Evolutionary conservation across 2,888 invertebrate genomes (phyloP), one percentile per base, ranked within the genome.

Genomic region (Aspidiotus rigidus): DNA sequence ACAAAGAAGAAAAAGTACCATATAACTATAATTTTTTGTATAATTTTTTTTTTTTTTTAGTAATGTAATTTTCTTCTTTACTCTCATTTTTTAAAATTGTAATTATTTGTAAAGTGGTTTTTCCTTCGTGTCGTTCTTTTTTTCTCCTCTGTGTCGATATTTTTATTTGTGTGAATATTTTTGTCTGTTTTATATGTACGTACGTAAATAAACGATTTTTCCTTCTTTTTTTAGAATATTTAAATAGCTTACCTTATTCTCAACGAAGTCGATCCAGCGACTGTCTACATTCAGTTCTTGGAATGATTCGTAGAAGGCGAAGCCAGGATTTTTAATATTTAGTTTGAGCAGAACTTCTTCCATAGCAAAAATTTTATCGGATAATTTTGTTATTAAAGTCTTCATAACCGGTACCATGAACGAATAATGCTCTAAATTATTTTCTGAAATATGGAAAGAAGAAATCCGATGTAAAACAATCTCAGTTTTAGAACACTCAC

Each of bases 381-480:
- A 75, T 9, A 78, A 75, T 75, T 83, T 84, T 71, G 84, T 83
- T 57, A 85, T 76, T 54, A 85, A 75, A 0, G 84, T 83, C 75
- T 84, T 83, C 79, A 85, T 79, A 13, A 85, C 82, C 1, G 85
- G 84, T 76, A 84, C 82, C 39, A 85, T 75, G 74, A 83, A 84
- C 5, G 83, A 82, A 75, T 84, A 84, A 73, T 83, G 83, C 73
- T 84, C 84, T 9, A 80, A 78, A 72, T 81, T 79, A 11, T 79
- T 78, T 74, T 78, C 81, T 82, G 71, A 5, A 74, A 73, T 39
- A 5, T 3, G 28, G 28, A 28, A 28, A 28, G 28, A 28, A 28
- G 5, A 28, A 28, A 28, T 28, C 28, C 28, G 5, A 28, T 28
- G 5, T 5, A 28, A n/a, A 28, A 28, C 28, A 28, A 28, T 3